A percentile compares a stretch with the other conserved stretches of the same genome.
Conservation (phyloP, 1,140 invertebrate species). For the Lethocerus indicus region DNA sequence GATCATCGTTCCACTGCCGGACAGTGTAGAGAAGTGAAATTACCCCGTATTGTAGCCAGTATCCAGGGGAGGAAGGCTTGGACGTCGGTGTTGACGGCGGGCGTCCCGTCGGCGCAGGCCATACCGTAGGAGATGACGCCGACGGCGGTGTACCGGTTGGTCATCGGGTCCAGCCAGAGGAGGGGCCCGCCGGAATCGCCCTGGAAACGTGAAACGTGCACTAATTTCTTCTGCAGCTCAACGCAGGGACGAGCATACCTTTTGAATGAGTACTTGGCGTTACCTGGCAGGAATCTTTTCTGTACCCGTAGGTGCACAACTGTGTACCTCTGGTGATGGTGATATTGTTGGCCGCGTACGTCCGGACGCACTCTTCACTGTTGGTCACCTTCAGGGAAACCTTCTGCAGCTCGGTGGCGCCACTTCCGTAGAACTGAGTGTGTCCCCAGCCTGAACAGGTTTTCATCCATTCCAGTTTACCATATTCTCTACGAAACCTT, state of each 20-base stretch:
- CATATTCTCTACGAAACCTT: too few species aligned
- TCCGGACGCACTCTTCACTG: constrained; percentile 29
- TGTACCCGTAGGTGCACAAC: constrained; percentile 43
- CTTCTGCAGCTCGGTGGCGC: constrained; percentile 38
- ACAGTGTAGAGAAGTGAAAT: too few species aligned
- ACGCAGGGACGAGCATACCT: background rate
- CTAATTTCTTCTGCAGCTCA: background rate
- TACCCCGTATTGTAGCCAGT: too few species aligned
- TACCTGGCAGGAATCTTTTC: constrained; percentile 46
- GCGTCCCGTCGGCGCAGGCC: constrained; percentile 27
- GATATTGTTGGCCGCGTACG: constrained; percentile 13
- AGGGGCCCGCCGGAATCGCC: constrained; percentile 51
- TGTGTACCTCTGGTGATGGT: constrained; percentile 24
- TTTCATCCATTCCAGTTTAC: too few species aligned
- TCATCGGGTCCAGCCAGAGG: constrained; percentile 32
- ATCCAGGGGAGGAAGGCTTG: constrained; percentile 35
- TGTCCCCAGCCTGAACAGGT: constrained; percentile 51
- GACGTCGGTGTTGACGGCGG: constrained; percentile 33
- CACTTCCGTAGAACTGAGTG: constrained; percentile 29
- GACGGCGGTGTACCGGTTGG: constrained; percentile 25
- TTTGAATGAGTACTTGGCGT: background rate
- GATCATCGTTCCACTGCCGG: too few species aligned
- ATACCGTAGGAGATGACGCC: constrained; percentile 37
- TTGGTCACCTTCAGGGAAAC: constrained; percentile 35
- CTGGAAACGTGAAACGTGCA: too few species aligned